Conservation (phyloP, 2,113 vertebrate genomes). For the Phyllopteryx taeniolatus region DNA sequence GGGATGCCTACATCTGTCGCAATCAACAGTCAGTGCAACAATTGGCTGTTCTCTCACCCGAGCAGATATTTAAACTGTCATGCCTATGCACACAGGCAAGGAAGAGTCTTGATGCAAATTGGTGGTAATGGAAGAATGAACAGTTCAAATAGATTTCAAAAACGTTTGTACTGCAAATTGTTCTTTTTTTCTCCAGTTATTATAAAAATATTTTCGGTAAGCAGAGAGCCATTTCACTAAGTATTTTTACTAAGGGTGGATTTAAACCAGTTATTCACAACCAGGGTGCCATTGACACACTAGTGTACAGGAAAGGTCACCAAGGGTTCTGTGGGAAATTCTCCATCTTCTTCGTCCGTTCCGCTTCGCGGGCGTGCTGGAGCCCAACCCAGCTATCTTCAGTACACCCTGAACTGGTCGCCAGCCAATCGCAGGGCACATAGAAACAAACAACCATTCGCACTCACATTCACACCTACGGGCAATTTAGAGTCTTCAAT, state of each 20-base stretch:
- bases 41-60: constrained; percentile 5
- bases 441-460: no score
- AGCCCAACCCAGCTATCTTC: no score
- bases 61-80: constrained; percentile 8
- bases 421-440: no score
- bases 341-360: no score
- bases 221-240: not conserved
- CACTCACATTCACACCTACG: no score
- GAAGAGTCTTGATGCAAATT: not conserved
- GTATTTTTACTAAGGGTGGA: no score
- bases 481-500: no score
- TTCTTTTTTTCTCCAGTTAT: not conserved
- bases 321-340: not conserved
- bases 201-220: not conserved
- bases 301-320: no score
- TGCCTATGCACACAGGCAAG: constrained; percentile 18
- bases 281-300: no score
- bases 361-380: no score
- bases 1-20: constrained; percentile 40
- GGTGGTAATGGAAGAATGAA: not conserved
- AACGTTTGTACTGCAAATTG: not conserved
- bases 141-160: not conserved
- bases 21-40: constrained; percentile 15
- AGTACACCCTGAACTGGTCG: no score
- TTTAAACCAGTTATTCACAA: no score